Conservation (phyloP, 2,888 invertebrate genomes). For the Macropis europaea region DNA sequence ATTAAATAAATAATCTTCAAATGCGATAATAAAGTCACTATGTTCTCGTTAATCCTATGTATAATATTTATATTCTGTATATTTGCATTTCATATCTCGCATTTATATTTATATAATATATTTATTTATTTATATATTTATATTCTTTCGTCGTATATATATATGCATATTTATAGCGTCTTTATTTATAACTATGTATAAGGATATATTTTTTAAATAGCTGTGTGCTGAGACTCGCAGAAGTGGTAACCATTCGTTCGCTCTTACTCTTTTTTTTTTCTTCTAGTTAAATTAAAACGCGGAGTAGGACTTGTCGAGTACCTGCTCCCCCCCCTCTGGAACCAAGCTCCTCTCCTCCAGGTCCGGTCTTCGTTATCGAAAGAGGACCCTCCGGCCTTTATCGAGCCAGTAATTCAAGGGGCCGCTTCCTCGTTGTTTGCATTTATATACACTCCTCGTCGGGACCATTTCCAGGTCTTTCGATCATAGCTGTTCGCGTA, state of each 20-base stretch:
- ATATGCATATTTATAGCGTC: constrained; percentile 61
- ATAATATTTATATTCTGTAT: constrained; percentile 66
- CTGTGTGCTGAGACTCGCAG: constrained; percentile 72
- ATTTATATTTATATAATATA: constrained; percentile 62
- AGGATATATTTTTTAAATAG: constrained; percentile 68
- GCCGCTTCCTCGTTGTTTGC: constrained; percentile 4
- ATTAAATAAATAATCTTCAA: constrained; percentile 79
- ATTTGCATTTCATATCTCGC: constrained; percentile 59
- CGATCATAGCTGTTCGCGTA: constrained; percentile 18
- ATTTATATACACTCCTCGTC: neutral
- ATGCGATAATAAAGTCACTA: constrained; percentile 78
- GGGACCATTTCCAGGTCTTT: constrained; percentile 56
- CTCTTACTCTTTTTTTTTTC: too few relatives aligned
- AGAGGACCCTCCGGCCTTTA: neutral
- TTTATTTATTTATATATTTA: constrained; percentile 56
- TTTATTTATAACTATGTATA: constrained; percentile 73
- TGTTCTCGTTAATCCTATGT: constrained; percentile 69
- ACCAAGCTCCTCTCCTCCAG: neutral
- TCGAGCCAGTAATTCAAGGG: neutral
- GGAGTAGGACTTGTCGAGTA: constrained; percentile 27
- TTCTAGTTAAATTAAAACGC: constrained; percentile 39
- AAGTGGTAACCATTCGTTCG: constrained; percentile 74
- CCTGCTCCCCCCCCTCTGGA: neutral
- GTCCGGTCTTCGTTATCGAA: constrained; percentile 6
- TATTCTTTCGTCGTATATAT: constrained; percentile 63